Evolutionary conservation across 2,888 invertebrate genomes (phyloP).

Genomic region (Netelia fuscicornis): DNA sequence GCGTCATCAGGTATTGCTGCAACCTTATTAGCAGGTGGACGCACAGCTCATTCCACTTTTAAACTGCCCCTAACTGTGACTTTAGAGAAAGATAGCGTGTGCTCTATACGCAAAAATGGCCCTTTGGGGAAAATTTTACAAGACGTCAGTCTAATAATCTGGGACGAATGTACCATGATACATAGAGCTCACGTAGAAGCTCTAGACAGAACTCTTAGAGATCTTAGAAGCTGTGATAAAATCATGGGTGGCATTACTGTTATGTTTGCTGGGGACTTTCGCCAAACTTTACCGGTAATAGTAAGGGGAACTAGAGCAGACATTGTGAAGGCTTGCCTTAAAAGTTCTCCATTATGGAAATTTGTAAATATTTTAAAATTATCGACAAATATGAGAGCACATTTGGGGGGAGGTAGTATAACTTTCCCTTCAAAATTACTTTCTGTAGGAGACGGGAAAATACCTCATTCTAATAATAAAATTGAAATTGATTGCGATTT

Average conservation of each 20-base stretch:
- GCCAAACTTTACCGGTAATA: slow-evolving; percentile 75
- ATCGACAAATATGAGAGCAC: slow-evolving; percentile 14
- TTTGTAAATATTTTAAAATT: slow-evolving; percentile 6
- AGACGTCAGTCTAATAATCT: slow-evolving; percentile 78
- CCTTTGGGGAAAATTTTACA: slow-evolving; percentile 68
- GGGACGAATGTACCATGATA: slow-evolving; percentile 83
- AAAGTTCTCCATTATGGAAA: slow-evolving; percentile 48
- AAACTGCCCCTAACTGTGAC: slow-evolving; percentile 31
- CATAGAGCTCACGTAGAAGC: slow-evolving; percentile 80
- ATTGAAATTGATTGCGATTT: too few species aligned
- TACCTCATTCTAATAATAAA: background rate
- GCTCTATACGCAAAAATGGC: slow-evolving; percentile 69
- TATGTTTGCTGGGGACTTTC: slow-evolving; percentile 75
- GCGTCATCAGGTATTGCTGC: slow-evolving; percentile 78
- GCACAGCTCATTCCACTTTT: slow-evolving; percentile 49
- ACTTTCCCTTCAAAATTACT: slow-evolving; percentile 4
- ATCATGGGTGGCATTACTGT: slow-evolving; percentile 71
- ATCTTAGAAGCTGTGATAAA: slow-evolving; percentile 64
- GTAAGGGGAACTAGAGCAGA: slow-evolving; percentile 71
- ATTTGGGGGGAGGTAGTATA: background rate
- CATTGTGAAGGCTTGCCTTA: slow-evolving; percentile 73
- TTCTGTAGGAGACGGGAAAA: slow-evolving; percentile 12
- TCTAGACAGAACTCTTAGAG: slow-evolving; percentile 74
- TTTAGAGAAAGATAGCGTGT: slow-evolving; percentile 38
- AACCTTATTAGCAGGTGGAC: slow-evolving; percentile 32